Conservation (phyloP, 2,113 vertebrate species). For the Cettia cetti region DNA sequence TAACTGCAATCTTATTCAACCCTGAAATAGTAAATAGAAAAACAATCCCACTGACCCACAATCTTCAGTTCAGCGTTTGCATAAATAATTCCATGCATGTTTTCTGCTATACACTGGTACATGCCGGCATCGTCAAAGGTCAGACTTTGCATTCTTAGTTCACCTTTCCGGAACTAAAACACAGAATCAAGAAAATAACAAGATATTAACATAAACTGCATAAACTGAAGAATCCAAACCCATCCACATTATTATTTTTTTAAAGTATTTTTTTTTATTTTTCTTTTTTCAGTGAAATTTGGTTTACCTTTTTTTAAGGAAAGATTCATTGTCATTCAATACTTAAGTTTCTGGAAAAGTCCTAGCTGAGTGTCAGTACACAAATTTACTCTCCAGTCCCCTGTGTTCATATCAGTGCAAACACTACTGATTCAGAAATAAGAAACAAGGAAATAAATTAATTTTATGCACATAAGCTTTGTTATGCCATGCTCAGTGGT, state of each 20-base stretch:
- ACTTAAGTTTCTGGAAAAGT: not conserved
- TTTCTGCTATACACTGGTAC: slow-evolving; percentile 98
- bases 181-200: slow-evolving; percentile 24
- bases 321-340: not conserved
- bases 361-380: not conserved
- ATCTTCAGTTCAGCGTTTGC: slow-evolving; percentile 93
- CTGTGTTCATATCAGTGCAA: not conserved
- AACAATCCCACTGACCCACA: slow-evolving; percentile 81
- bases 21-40: not conserved
- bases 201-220: not conserved
- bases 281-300: not conserved
- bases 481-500: not conserved
- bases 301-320: not conserved
- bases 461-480: not conserved
- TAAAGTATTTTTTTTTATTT: too few relatives aligned
- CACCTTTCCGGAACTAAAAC: slow-evolving; percentile 79
- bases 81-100: slow-evolving; percentile 84
- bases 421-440: not conserved
- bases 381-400: not conserved
- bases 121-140: slow-evolving; percentile 87
- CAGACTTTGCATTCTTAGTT: slow-evolving; percentile 81
- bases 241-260: not conserved
- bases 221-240: not conserved
- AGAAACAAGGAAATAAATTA: not conserved
- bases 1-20: not conserved